Evolutionary conservation across 1,140 invertebrate genomes (phyloP), one percentile per base, ranked within the genome.

Genomic region (Drosophila truncata): DNA sequence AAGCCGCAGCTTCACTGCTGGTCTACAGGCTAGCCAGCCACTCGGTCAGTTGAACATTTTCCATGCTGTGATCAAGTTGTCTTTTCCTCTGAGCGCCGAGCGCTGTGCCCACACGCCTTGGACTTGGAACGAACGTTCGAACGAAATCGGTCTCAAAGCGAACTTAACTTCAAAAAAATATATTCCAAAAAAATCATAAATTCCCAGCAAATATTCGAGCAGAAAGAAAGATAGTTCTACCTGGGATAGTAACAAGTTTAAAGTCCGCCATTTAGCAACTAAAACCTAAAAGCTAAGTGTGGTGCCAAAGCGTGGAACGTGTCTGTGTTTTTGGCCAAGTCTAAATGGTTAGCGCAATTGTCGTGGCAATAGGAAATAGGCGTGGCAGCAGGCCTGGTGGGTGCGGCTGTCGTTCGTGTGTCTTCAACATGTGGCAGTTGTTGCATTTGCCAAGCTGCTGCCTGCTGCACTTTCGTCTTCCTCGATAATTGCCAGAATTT

Each of bases 61-160:
- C 84, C 84, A 88, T 88, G 84, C 84, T 88, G 84, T 88, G 84
- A 88, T 88, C 84, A 88, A 88, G 84, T 88, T 88, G 84, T 88
- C 84, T 88, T 87, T 90, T 90, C 85, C 84, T 88, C 80, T 88
- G 85, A 88, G 84, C 84, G 84, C 84, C 85, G 81, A 88, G 84
- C 84, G 84, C 84, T 11, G 33, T 90, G 83, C 82, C 79, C 79
- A 86, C 79, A 86, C 79, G 82, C 82, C 84, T 87, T 83, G 84
- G 83, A 88, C 80, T 87, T 87, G 83, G 80, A 86, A 79, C 82
- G 80, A 86, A 79, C 82, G 80, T 71, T 86, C 79, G n/a, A n/a
- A n/a, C 75, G 82, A 78, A 80, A 85, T 71, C 77, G 81, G 75
- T 80, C 76, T 61, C 52, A 49, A 85, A 63, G 64, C 39, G 37